Base-by-base conservation (phyloP, 2,113 vertebrate genomes). In the Potamarius usumacintae region DNA sequence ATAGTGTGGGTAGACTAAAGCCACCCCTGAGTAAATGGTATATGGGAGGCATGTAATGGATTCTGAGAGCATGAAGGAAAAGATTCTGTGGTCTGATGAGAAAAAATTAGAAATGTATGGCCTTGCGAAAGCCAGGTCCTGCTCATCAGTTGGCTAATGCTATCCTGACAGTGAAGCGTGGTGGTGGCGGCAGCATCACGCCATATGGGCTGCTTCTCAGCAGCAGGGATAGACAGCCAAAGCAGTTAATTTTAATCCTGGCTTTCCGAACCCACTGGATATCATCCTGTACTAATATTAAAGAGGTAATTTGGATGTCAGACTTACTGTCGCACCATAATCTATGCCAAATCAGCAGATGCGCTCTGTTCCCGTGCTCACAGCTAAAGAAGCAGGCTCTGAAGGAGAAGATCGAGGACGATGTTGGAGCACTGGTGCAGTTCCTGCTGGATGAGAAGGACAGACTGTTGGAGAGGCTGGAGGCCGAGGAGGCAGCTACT, bases 391-490 rank as follows among this genome's bases (percentile, higher is more conserved):
- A 95, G 52, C 89, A 94, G 84, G 91, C 92, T 7, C 91, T 96
- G 77, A 96, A 95, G 87, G 94, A 95, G 78, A 96, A 95, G 91
- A 95, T 96, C 0, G 95, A 96, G 85, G 93, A 92, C 0, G 95
- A 96, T 7, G 94, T 96, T 0, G 95, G 95, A 0, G 94, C 93
- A 0, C 83, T 96, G 91, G 95, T 96, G 62, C 95, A 96, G 88
- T 96, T 96, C 89, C 67, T 96, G 88, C 89, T 96, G 17, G 94
- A 96, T 25, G 94, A 96, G 91, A 93, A 94, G 65, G 95, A 96
- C 89, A 92, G 94, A 0, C 89, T 96, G 58, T 92, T 96, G 14
- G 95, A 94, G 57, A 93, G 90, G 83, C 91, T 96, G 90, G 95
- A 96, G 1, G 90, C 92, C 0, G 95, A 96, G 86, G 94, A 94